Base-by-base conservation (phyloP, 2,113 vertebrate species). In the Ahaetulla prasina region DNA sequence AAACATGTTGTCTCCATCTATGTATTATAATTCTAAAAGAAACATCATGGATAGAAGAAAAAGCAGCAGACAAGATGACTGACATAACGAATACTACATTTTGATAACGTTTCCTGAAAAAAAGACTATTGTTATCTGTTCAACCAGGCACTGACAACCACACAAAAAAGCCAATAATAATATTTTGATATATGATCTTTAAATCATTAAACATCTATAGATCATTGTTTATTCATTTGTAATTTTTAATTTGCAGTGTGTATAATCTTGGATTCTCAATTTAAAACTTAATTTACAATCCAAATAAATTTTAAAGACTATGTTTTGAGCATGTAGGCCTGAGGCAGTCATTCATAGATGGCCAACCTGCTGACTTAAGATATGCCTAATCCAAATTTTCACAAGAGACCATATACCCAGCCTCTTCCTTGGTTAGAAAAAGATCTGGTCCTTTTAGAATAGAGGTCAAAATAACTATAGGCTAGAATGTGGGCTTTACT, bases 1-100 rank as follows among this genome's bases (percentile, higher is more conserved):
- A 92, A 92, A 89, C 87, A 92, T 39, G 63, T 89, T 54, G 9
- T 68, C 35, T 88, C 60, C 74, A n/a, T 43, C 50, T 52, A 89
- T 43, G 89, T 16, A 47, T 16, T 49, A 27, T 55, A n/a, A 39
- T 89, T 55, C 63, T 84, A 57, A 80, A 74, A 54, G 50, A 87
- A 27, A 6, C 16, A 45, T 45, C 25, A 88, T 50, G 60, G 23
- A 30, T 89, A 45, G 53, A 45, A 53, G 39, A 85, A 55, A 80
- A 92, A 84, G 14, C 87, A 49, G 52, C 10, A 89, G 30, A 35
- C 23, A 92, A 11, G 47, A n/a, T 55, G 50, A 52, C 2, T 47
- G 35, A 84, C 50, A 89, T 49, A 85, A 10, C 22, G 27, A 63
- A 14, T 23, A 63, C 27, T 22, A 50, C 43, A 74, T 35, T 35